These are phyloP conservation scores for Galaxea fascicularis DNA, from an alignment of 92 coral and sea anemone genomes.

Conservation along the genomic window DNA sequence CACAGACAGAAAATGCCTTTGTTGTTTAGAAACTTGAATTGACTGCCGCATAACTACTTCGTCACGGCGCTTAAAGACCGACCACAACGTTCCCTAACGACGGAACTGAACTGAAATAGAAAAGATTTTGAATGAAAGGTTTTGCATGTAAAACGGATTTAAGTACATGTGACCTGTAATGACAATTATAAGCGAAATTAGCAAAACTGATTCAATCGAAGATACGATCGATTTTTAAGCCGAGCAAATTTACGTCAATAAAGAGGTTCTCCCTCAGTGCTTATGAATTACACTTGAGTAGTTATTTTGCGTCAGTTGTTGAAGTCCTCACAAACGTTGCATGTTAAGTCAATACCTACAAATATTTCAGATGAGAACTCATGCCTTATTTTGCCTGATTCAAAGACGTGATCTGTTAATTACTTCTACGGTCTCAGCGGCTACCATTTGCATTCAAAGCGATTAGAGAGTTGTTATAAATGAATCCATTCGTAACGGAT, in stretches of 20 bases:
- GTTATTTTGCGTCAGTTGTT: not conserved
- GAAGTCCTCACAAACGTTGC: not conserved
- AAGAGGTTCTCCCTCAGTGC: slow-evolving; percentile 7
- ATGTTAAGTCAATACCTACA: not conserved
- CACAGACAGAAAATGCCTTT: slow-evolving; percentile 75
- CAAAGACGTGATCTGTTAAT: not conserved
- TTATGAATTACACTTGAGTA: not conserved
- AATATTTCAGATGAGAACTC: not conserved
- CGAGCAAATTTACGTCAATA: slow-evolving; percentile 7
- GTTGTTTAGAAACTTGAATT: slow-evolving; percentile 52
- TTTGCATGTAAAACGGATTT: too few relatives aligned
- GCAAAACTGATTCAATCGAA: not conserved
- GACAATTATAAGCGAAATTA: not conserved
- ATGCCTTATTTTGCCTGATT: not conserved
- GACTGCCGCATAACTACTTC: not conserved
- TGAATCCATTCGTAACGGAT: not conserved
- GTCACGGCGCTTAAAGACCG: slow-evolving; percentile 1
- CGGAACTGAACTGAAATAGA: not conserved
- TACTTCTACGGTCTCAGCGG: not conserved
- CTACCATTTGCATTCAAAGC: not conserved
- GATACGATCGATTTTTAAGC: not conserved
- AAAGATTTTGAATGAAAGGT: not conserved
- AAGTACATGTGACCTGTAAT: not conserved
- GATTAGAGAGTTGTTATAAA: not conserved
- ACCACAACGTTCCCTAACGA: not conserved